Conservation (phyloP, 2,797 vertebrate species). For the Sebastes vulpes region DNA sequence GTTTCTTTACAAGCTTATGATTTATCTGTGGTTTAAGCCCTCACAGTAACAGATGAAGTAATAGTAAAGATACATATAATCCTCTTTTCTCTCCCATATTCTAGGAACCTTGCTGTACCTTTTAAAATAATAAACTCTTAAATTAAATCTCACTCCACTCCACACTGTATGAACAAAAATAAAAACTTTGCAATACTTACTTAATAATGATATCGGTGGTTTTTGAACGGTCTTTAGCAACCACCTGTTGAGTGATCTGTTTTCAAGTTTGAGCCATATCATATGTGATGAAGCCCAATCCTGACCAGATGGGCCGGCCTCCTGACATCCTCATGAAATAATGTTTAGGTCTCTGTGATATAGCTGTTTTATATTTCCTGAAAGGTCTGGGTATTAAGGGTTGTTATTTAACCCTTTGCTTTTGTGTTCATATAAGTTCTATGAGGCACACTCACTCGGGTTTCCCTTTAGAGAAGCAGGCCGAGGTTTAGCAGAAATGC, state of each 20-base stretch:
- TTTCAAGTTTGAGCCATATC: constrained; percentile 3
- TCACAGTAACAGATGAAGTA: background rate
- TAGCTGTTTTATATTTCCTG: constrained; percentile 35
- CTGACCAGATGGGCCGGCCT: constrained; percentile 31
- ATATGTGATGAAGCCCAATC: constrained; percentile 11
- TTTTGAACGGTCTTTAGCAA: background rate
- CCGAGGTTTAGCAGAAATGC: background rate
- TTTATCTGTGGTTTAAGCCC: background rate
- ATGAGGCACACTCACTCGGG: background rate
- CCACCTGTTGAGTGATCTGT: background rate
- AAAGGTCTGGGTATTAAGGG: constrained; percentile 57
- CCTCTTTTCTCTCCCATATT: background rate
- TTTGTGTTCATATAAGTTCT: constrained; percentile 47
- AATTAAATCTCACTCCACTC: background rate
- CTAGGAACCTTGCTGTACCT: background rate
- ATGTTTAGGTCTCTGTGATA: background rate
- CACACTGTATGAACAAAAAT: background rate
- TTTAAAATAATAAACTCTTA: background rate
- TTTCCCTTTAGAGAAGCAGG: constrained; percentile 19
- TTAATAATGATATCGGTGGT: background rate
- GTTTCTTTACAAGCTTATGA: background rate
- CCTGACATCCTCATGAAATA: background rate
- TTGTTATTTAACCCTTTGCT: constrained; percentile 49
- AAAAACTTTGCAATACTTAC: background rate
- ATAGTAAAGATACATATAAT: background rate